These are phyloP conservation scores for Hyppa rectilinea DNA, from an alignment of 2,888 invertebrate species.

Conservation along the genomic window DNA sequence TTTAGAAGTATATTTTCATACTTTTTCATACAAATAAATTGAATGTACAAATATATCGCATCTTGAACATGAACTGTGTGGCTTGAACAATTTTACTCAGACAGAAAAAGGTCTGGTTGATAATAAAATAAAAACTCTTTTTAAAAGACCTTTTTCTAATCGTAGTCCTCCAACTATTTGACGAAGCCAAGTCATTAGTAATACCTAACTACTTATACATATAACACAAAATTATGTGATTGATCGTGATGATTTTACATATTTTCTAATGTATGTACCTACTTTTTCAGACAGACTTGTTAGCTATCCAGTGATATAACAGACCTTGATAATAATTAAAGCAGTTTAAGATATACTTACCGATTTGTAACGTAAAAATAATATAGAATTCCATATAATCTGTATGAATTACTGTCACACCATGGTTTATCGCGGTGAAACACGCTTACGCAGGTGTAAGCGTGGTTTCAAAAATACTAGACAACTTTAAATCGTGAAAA, in stretches of 20 bases:
- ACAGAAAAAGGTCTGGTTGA: neutral
- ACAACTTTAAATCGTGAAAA: neutral
- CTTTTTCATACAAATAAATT: conserved; percentile 61
- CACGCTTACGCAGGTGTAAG: neutral
- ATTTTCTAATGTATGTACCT: conserved; percentile 57
- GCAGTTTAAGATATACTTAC: conserved; percentile 33
- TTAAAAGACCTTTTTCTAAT: conserved; percentile 7
- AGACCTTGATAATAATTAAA: conserved; percentile 29
- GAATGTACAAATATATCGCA: conserved; percentile 62
- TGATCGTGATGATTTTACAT: conserved; percentile 61
- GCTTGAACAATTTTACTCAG: neutral
- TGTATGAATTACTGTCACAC: conserved; percentile 4
- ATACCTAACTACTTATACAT: conserved; percentile 61
- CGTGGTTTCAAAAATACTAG: neutral
- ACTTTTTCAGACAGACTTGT: conserved; percentile 48
- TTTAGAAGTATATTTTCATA: conserved; percentile 63
- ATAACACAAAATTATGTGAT: conserved; percentile 61
- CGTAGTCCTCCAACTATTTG: conserved; percentile 63
- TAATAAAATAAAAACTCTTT: conserved; percentile 13
- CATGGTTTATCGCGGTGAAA: conserved; percentile 24
- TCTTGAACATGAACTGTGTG: conserved; percentile 24
- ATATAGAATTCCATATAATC: conserved; percentile 12
- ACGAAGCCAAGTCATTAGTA: conserved; percentile 66
- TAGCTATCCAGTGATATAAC: conserved; percentile 44
- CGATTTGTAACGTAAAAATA: conserved; percentile 11